Percentiles rank a stretch among this genome's conserved stretches.
Conservation (phyloP, 2,888 invertebrate species). For the Drosophila aldrichi region DNA sequence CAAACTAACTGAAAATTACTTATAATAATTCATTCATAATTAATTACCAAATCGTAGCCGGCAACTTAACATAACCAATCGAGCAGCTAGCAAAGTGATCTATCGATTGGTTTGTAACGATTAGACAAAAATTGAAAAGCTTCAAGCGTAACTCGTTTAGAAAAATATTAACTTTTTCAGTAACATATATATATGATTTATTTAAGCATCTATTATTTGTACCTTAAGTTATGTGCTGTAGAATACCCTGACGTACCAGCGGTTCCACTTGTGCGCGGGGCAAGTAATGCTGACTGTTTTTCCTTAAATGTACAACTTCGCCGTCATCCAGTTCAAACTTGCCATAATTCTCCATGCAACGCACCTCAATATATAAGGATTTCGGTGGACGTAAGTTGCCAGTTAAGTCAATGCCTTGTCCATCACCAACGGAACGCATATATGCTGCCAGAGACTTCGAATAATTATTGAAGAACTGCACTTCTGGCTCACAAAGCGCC, state of each 20-base stretch:
- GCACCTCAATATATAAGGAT: slow-evolving; percentile 95
- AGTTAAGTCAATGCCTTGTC: slow-evolving; percentile 93
- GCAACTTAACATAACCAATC: not conserved
- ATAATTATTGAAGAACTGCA: slow-evolving; percentile 95
- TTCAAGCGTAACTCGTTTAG: not conserved
- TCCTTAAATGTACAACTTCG: slow-evolving; percentile 94
- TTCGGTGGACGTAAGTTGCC: slow-evolving; percentile 96
- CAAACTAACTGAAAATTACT: not conserved
- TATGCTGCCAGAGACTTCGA: slow-evolving; percentile 94
- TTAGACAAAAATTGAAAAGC: not conserved
- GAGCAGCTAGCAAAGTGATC: not conserved
- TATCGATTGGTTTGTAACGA: slow-evolving; percentile 8
- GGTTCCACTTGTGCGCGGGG: slow-evolving; percentile 95
- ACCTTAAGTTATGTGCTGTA: slow-evolving; percentile 86
- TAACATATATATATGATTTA: slow-evolving; percentile 4
- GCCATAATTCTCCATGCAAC: slow-evolving; percentile 95
- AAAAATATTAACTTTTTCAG: not conserved
- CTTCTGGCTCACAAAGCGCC: slow-evolving; percentile 92
- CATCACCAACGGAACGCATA: slow-evolving; percentile 95
- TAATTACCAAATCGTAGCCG: not conserved
- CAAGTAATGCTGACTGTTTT: slow-evolving; percentile 95
- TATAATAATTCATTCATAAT: not conserved
- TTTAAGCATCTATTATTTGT: slow-evolving; percentile 21
- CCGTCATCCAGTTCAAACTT: slow-evolving; percentile 97
- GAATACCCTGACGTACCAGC: slow-evolving; percentile 94